Evolutionary conservation across 30 jellyfish, hydroid and myxozoan species (phyloP), one percentile per base, ranked within the genome.

Genomic region (Rhopilema esculentum): DNA sequence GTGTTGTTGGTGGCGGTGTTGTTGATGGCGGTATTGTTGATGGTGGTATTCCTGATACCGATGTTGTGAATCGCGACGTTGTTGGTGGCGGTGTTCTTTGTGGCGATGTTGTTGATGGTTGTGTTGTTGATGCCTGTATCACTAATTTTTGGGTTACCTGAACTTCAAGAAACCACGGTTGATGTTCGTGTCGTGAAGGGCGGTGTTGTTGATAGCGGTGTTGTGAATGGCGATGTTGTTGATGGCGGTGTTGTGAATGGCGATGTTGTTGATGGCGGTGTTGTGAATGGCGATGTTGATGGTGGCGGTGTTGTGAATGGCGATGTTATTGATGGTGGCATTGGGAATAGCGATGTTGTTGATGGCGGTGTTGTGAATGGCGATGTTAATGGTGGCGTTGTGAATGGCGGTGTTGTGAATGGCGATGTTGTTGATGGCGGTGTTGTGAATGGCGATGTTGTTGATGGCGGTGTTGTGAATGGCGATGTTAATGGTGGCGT

Each of bases 1-100:
- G 18, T 67, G 77, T 7, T 67, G 77, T 17, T 67, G 77, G 18
- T 67, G 77, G 18, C 29, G 73, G n/a, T 63, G 73, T 7, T 63
- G 73, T 7, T 63, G 73, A 22, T 67, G 77, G 18, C 29, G 32
- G 8, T 67, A 51, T 7, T 70, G 65, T 15, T 70, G 27, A 28
- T 70, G 81, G n/a, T 70, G 65, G 7, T 70, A 28, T 8, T 70
- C 66, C 16, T 27, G 63, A n/a, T 8, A 28, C 9, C 4, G 81
- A 6, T 70, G 81, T 15, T 70, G 63, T 1, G 1, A 66, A 28
- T 28, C 66, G n/a, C n/a, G 81, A 28, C 33, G 22, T 6, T 25
- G 65, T 27, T 70, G 65, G n/a, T 70, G 63, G 63, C 33, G 65
- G 1, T 25, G 62, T 6, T 70, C 22, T 6, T 27, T 1, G 22